These are phyloP conservation scores for Pteria penguin DNA, from an alignment of 2,888 invertebrate genomes.

Conservation along the genomic window DNA sequence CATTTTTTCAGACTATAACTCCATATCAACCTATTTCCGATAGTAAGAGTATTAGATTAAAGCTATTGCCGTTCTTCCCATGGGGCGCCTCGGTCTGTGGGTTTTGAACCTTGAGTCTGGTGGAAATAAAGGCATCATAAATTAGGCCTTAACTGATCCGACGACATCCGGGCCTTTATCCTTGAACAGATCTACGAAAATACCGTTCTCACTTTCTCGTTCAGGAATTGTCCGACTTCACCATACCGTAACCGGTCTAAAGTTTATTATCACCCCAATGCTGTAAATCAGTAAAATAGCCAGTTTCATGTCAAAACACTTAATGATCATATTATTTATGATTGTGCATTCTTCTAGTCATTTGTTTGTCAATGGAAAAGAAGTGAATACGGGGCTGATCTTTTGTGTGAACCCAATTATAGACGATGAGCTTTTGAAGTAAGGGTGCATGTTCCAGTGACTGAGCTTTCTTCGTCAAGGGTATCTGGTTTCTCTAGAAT, in stretches of 20 bases:
- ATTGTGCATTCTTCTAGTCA: not conserved
- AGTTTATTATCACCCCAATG: not conserved
- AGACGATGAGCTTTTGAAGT: too few species aligned
- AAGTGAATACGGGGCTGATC: too few species aligned
- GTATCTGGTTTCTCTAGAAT: too few species aligned
- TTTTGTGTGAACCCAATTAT: too few species aligned
- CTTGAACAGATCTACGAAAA: not conserved
- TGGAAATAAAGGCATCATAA: not conserved
- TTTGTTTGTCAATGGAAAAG: not conserved
- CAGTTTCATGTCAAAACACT: not conserved
- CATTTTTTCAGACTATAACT: too few species aligned
- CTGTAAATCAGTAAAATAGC: not conserved
- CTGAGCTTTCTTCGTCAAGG: too few species aligned
- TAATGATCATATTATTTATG: not conserved
- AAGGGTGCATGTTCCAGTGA: too few species aligned
- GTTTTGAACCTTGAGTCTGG: too few species aligned
- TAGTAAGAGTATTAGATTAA: too few species aligned
- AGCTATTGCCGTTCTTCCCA: too few species aligned
- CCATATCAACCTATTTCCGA: too few species aligned
- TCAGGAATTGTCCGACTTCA: not conserved
- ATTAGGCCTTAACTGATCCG: not conserved
- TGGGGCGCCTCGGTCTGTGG: too few species aligned
- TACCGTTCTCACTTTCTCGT: not conserved
- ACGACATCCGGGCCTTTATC: not conserved
- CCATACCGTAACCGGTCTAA: not conserved